Conservation (phyloP, 2,888 invertebrate genomes). For the Nomada ruficornis region DNA sequence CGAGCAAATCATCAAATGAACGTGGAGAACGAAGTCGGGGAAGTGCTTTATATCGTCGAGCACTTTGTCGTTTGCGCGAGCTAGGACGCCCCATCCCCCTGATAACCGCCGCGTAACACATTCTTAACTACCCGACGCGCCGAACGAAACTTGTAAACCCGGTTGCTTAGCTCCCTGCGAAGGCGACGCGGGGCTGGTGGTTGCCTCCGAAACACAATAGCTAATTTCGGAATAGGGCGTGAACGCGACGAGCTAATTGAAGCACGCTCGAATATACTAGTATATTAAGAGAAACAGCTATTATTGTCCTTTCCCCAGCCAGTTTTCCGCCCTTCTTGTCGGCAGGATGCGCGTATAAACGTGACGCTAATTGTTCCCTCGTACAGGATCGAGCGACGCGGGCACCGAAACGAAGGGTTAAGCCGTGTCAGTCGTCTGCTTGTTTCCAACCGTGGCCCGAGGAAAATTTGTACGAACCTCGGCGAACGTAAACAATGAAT, state of each 20-base stretch:
- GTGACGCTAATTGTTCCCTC: constrained; percentile 49
- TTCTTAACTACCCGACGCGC: constrained; percentile 33
- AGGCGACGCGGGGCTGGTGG: neutral
- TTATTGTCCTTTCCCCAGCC: constrained; percentile 7
- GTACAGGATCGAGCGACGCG: neutral
- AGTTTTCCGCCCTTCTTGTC: constrained; percentile 1
- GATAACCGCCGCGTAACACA: constrained; percentile 28
- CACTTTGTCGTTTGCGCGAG: neutral
- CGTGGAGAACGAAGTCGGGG: too few relatives aligned
- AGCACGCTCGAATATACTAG: constrained; percentile 43
- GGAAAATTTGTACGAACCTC: constrained; percentile 51
- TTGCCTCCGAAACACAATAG: constrained; percentile 2
- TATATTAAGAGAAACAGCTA: constrained; percentile 47
- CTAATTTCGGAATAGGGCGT: constrained; percentile 21
- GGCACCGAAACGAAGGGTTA: constrained; percentile 30
- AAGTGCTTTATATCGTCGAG: neutral
- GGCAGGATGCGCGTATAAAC: constrained; percentile 25
- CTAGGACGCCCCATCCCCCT: neutral
- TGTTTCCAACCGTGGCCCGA: constrained; percentile 25
- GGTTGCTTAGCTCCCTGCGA: constrained; percentile 23
- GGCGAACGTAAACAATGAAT: constrained; percentile 62
- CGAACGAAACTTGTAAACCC: constrained; percentile 46
- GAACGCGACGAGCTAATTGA: constrained; percentile 45
- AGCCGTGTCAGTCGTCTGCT: constrained; percentile 2
- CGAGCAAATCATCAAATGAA: neutral